Conservation (phyloP, 2,888 invertebrate genomes). For the Phania funesta region DNA sequence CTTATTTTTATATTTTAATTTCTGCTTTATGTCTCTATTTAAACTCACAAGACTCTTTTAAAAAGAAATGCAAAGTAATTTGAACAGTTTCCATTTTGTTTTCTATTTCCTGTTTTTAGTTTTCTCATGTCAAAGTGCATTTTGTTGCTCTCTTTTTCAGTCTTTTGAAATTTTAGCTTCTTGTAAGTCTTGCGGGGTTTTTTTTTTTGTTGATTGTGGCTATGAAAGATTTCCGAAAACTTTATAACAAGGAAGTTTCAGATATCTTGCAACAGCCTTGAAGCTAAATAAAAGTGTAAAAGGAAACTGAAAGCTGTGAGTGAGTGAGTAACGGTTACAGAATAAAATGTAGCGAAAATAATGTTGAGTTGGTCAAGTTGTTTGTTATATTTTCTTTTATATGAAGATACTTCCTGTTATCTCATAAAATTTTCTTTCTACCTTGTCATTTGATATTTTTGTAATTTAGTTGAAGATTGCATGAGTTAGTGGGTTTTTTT, state of each 20-base stretch:
- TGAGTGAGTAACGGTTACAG: slow-evolving; percentile 1
- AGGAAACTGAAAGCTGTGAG: not conserved
- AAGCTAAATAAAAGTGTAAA: not conserved
- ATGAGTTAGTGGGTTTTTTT: not conserved
- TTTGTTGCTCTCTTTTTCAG: slow-evolving; percentile 12
- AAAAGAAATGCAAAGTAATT: slow-evolving; percentile 25
- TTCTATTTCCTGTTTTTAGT: slow-evolving; percentile 31
- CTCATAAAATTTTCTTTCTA: not conserved
- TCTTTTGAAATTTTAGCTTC: slow-evolving; percentile 7
- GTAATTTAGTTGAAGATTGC: not conserved
- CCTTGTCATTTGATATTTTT: slow-evolving; percentile 8
- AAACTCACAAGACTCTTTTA: not conserved
- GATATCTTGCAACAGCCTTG: slow-evolving; percentile 35
- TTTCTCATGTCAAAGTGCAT: slow-evolving; percentile 49
- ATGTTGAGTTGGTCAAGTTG: not conserved
- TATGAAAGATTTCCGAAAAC: slow-evolving; percentile 40
- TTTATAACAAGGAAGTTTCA: slow-evolving; percentile 50
- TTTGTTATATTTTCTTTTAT: not conserved
- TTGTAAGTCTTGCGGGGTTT: not conserved
- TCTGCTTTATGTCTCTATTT: not conserved
- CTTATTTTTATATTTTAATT: not conserved
- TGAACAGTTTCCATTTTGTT: slow-evolving; percentile 46
- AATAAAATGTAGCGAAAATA: not conserved
- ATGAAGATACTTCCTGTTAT: not conserved
- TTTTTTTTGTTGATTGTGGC: slow-evolving; percentile 28